Conservation (phyloP, 2,888 invertebrate species). For the Pycnomerus fuliginosus region DNA sequence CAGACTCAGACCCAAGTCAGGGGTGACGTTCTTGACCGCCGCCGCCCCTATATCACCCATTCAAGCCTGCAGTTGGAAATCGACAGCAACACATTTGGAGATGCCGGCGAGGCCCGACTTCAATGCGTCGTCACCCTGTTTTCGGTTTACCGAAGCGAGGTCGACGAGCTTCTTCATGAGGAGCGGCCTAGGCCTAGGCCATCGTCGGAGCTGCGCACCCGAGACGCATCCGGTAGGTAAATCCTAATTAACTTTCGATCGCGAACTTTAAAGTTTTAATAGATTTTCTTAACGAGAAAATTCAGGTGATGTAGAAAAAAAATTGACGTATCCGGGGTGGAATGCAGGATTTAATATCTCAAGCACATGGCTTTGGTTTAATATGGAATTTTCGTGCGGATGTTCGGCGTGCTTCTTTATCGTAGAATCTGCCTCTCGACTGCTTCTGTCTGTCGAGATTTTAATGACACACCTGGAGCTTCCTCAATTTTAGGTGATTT, state of each 20-base stretch:
- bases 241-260: too few relatives aligned
- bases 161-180: constrained; percentile 67
- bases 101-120: constrained; percentile 64
- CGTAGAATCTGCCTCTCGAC: too few relatives aligned
- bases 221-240: constrained; percentile 62
- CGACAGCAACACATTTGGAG: constrained; percentile 63
- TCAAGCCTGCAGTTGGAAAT: constrained; percentile 61
- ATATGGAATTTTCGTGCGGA: constrained; percentile 38
- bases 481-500: too few relatives aligned
- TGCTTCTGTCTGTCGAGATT: too few relatives aligned
- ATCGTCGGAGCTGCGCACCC: constrained; percentile 72
- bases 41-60: constrained; percentile 38
- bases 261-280: too few relatives aligned
- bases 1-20: constrained; percentile 29
- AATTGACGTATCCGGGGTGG: background rate
- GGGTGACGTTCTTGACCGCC: constrained; percentile 31
- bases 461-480: too few relatives aligned
- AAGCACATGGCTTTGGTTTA: constrained; percentile 41
- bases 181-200: constrained; percentile 73
- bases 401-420: too few relatives aligned
- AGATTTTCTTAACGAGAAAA: too few relatives aligned
- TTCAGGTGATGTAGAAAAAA: too few relatives aligned
- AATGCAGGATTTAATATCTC: constrained; percentile 5
- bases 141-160: constrained; percentile 64
- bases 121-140: constrained; percentile 69